Base-by-base conservation (phyloP, 2,888 invertebrate species). In the Apodemia mormo region DNA sequence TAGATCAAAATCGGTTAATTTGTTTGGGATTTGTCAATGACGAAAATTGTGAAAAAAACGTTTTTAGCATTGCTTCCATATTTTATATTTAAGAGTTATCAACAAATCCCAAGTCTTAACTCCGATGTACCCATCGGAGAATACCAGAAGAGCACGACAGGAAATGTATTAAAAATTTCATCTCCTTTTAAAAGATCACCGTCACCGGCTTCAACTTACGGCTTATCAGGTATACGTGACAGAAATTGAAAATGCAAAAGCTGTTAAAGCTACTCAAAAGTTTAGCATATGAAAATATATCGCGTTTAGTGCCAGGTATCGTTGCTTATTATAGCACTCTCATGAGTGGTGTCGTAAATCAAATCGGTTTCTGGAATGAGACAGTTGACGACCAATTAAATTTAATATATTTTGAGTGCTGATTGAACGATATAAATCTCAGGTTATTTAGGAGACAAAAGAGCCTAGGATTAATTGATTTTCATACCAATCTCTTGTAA, bases 341-440 rank as follows among this genome's bases (percentile, higher is more conserved):
- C 30, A 14, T 61, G 33, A 33, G 61, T n/a, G 14, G 2, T 37
- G 29, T 61, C 61, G 61, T 61, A 61, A 61, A 61, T 61, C 61
- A 61, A 10, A 61, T 33, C 61, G 33, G 33, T 61, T 61, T 61
- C 61, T 37, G 33, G 33, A 61, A 37, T 33, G 2, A 61, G 61
- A 61, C 61, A 61, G 33, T 14, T 61, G 14, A 61, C 33, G 61
- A 61, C 30, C 61, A 61, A 61, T 61, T 61, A 61, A 61, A 33
- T 61, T 61, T 61, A 30, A 61, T 61, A 33, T 61, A 61, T 30
- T 61, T 61, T 61, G 33, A 33, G 33, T 33, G 61, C 33, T 61
- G 14, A 33, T 33, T 37, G 61, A 61, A 30, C 33, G 58, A 30
- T 58, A 33, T 30, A 12, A 58, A 58, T 58, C 29, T 29, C 7